Evolutionary conservation across 2,113 vertebrate species (phyloP).

Genomic region (Myotis davidii): DNA sequence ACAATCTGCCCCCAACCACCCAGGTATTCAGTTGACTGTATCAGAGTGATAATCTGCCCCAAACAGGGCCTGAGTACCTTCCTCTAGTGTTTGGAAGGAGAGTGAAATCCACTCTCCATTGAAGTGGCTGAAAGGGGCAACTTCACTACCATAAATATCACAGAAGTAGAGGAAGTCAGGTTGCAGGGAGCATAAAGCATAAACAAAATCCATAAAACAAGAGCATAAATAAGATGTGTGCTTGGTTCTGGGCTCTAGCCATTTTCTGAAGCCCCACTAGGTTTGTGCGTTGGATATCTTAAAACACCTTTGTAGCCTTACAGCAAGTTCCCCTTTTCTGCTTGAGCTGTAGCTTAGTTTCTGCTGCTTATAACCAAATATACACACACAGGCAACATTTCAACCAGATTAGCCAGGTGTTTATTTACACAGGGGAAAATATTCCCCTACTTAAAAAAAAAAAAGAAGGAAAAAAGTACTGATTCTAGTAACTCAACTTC

Average conservation of each 20-base stretch:
- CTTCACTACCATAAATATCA: neutral
- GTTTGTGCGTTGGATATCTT: neutral
- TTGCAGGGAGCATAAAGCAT: neutral
- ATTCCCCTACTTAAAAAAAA: neutral
- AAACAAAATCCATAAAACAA: neutral
- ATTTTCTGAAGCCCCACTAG: neutral
- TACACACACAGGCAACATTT: neutral
- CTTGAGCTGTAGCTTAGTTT: constrained; percentile 3
- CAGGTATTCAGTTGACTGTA: neutral
- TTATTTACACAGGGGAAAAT: neutral
- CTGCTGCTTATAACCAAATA: constrained; percentile 15
- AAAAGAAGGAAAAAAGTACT: neutral
- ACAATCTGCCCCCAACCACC: neutral
- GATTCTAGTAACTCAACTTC: constrained; percentile 3
- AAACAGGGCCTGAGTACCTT: neutral
- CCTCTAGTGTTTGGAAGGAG: neutral
- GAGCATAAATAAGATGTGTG: neutral
- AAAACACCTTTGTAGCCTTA: neutral
- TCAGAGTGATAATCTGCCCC: neutral
- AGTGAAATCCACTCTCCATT: neutral
- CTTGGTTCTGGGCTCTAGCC: neutral
- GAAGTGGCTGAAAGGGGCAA: neutral
- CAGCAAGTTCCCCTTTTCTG: neutral
- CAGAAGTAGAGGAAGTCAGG: neutral
- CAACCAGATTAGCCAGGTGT: neutral